Base-by-base conservation (phyloP, 2,113 vertebrate species). In the Varanus salvator region DNA sequence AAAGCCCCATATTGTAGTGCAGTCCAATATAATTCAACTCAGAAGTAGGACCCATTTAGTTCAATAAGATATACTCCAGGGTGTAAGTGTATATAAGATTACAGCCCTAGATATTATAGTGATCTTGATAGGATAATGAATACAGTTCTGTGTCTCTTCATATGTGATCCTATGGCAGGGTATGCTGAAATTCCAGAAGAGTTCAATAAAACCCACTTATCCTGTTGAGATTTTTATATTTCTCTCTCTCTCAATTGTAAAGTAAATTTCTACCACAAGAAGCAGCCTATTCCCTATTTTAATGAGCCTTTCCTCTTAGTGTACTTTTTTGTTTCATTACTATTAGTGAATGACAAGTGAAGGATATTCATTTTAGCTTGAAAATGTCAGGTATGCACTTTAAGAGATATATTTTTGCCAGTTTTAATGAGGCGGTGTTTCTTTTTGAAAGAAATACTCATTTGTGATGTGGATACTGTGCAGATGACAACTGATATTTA, bases 401-500 rank as follows among this genome's bases (percentile, higher is more conserved):
- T 96, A 96, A 97, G 96, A 97, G 97, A 97, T 96, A 96, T 97
- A 97, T 97, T 97, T 97, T 96, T 97, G 93, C 94, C 95, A 94
- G 88, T 97, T 97, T 97, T 97, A 97, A 98, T 97, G 96, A 97
- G 97, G 93, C 89, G 90, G 95, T 97, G 96, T 97, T 97, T 97
- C 97, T 97, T 97, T 97, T 93, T 95, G 95, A 96, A 96, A 96
- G 96, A 96, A 97, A 96, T 95, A 95, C 95, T 96, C 95, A 95
- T 97, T 95, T 97, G 95, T 96, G 95, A 94, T 96, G 95, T 93
- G 88, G 95, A 94, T 96, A 96, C 97, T 95, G 91, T 96, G 85
- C 93, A 96, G 96, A 93, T 97, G 96, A 98, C 98, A 97, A 97
- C 97, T 98, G 97, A 98, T 98, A 98, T 98, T 98, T 98, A 98